phyloP scores from a whole-genome alignment of 2,797 vertebrate species.

The Sebastes taczanowskii region DNA sequence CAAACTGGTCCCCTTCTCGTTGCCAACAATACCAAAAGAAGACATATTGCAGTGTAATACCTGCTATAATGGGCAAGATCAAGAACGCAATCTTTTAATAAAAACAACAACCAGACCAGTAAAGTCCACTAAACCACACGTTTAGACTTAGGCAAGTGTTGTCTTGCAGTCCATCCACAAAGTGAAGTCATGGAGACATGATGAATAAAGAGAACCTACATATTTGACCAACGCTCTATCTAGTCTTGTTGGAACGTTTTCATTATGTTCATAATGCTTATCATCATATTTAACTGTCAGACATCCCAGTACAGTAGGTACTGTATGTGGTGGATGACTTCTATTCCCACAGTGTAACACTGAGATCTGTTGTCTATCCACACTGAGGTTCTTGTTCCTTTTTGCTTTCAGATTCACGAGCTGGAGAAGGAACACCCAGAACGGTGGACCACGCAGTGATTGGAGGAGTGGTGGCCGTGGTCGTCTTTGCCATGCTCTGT shows the following conservation, averaged over 20 bases:
- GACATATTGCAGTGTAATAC: background rate
- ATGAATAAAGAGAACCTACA: background rate
- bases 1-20: background rate
- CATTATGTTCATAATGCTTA: background rate
- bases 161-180: background rate
- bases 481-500: slow-evolving; percentile 98
- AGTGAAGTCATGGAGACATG: too few species aligned
- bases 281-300: slow-evolving; percentile 8
- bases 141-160: background rate
- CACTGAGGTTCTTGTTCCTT: background rate
- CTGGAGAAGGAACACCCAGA: slow-evolving; percentile 91
- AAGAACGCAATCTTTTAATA: background rate
- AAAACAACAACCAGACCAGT: background rate
- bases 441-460: slow-evolving; percentile 97
- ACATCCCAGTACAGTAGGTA: background rate
- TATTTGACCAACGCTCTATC: background rate
- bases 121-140: background rate
- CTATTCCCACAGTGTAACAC: too few species aligned
- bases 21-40: background rate
- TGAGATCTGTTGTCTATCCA: background rate
- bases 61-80: background rate
- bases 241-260: background rate
- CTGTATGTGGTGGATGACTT: background rate
- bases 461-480: slow-evolving; percentile 96
- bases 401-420: slow-evolving; percentile 90